Base-by-base conservation (phyloP, 2,888 invertebrate genomes). In the Drosophila paranaensis region DNA sequence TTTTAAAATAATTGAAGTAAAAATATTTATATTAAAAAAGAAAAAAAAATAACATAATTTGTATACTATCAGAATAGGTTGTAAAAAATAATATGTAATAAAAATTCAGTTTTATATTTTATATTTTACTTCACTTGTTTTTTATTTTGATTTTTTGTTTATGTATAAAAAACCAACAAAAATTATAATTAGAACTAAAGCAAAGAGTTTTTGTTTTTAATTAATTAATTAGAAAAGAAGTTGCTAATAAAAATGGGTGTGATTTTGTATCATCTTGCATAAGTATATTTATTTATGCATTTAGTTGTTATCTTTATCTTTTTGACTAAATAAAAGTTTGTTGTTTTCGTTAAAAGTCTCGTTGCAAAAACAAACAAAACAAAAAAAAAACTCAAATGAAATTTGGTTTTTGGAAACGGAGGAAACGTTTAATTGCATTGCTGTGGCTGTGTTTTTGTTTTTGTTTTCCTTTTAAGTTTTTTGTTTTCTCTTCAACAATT, bases 111-210 rank as follows among this genome's bases (percentile, higher is more conserved):
- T 39, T 14, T n/a, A 20, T 20, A 20, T 35, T 14, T 60, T 30
- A 62, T 60, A 50, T 66, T 80, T 80, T 70, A 77, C 67, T 79
- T 79, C 74, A 73, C 54, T 68, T 78, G 50, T 77, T 77, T 77
- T 76, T 73, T 74, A 63, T 81, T 77, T 84, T 84, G 68, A 65
- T 80, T 79, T 79, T 75, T 89, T 63, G 74, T 81, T 66, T 67
- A 69, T 42, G 27, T 43, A 70, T 64, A 74, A 77, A 79, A 81
- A 81, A 81, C 74, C 85, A 86, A 86, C 86, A 82, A 75, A 82
- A 82, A 79, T 72, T 78, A 66, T 66, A 83, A 87, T 82, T 89
- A 85, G 50, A 89, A 88, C 88, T 86, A 89, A 89, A 85, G 70
- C 79, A 88, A 79, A 83, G 61, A 72, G 60, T 37, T 37, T 70